Evolutionary conservation across 2,888 invertebrate genomes (phyloP), one percentile per base, ranked within the genome.

Genomic region (Caenorhabditis macrosperma): DNA sequence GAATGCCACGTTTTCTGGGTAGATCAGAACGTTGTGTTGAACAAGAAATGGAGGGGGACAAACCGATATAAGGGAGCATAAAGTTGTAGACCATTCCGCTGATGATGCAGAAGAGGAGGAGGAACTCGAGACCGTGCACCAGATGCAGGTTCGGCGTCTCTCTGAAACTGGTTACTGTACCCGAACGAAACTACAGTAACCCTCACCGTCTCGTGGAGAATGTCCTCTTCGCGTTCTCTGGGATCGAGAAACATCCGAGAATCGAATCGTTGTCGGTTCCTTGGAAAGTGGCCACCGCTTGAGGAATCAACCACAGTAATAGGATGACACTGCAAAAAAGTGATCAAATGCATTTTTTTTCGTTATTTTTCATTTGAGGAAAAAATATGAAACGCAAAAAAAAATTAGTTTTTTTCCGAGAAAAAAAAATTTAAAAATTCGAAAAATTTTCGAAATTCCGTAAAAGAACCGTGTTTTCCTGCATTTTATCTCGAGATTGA

Each of bases 21-120:
- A n/a, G n/a, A n/a, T n/a, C n/a, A n/a, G n/a, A n/a, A n/a, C n/a
- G n/a, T n/a, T n/a, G n/a, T n/a, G n/a, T n/a, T n/a, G n/a, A n/a
- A n/a, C n/a, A n/a, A n/a, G n/a, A 85, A 74, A 15, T 3, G 28
- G 9, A 20, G 12, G 26, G 24, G 52, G 20, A 52, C 15, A n/a
- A n/a, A 89, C 89, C 89, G 63, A 90, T 85, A 63, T 88, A 90
- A 3, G 89, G 89, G 48, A 88, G 85, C 81, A 88, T 87, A 7
- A 85, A 59, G 63, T 85, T 88, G 79, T 88, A 89, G 24, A 88
- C 86, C 72, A 86, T 81, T 55, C 90, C 90, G 20, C 69, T 69
- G 22, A 88, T 76, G 5, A 89, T 67, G 15, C 78, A 44, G 61
- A 88, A 69, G 44, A 83, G 82, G 1, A 85, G 54, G 9, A 83